Percentiles rank a stretch among this genome's conserved stretches.
phyloP scores from a whole-genome alignment of 2,113 vertebrate species.

The Lagopus muta region DNA sequence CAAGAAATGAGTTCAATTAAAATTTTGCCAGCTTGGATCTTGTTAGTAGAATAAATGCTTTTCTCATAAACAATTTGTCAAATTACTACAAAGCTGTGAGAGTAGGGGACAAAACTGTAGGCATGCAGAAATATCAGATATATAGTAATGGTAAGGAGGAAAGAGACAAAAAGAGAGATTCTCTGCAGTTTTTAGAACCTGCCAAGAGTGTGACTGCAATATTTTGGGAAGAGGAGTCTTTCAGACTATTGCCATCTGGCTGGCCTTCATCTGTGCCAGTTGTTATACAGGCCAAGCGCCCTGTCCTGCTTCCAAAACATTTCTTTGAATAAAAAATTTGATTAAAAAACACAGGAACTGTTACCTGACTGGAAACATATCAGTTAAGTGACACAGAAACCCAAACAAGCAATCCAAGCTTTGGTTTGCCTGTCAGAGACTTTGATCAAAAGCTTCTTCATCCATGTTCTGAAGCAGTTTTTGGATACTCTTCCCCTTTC shows the following conservation, averaged over 20 bases:
- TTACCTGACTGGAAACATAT: not conserved
- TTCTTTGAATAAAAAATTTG: not conserved
- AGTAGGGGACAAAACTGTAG: not conserved
- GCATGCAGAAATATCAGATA: not conserved
- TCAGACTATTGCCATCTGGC: constrained; percentile 20
- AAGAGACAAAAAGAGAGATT: not conserved
- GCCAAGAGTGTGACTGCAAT: not conserved
- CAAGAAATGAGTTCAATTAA: not conserved
- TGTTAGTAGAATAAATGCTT: not conserved
- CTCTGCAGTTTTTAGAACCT: not conserved
- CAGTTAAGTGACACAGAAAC: not conserved
- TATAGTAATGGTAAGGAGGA: not conserved
- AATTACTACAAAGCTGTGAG: not conserved
- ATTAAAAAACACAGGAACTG: not conserved
- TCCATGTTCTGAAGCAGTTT: not conserved
- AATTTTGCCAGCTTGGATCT: not conserved
- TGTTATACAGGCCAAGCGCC: not conserved
- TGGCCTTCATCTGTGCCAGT: constrained; percentile 6
- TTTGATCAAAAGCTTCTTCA: not conserved
- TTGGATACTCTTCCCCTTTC: not conserved
- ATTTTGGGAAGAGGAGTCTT: constrained; percentile 21
- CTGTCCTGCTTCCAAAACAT: not conserved
- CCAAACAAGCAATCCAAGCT: not conserved
- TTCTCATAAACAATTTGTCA: not conserved
- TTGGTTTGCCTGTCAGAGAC: not conserved